Evolutionary conservation across 2,797 vertebrate species (phyloP).

Genomic region (Botia almorhae): DNA sequence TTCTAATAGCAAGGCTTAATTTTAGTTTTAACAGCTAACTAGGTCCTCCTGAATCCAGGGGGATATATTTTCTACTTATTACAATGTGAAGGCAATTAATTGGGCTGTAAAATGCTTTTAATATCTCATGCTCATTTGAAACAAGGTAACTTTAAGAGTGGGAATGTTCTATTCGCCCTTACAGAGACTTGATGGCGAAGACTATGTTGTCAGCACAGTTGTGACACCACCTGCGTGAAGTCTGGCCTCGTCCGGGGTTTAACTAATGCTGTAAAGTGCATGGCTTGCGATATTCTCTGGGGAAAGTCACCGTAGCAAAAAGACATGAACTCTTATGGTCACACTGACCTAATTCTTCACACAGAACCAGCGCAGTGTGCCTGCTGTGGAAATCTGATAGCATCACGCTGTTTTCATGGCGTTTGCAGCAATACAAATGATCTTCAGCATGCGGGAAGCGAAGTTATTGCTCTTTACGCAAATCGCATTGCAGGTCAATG

Average conservation of each 20-base stretch:
- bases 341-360: conserved; percentile 46
- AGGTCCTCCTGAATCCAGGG: conserved; percentile 45
- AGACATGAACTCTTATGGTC: conserved; percentile 45
- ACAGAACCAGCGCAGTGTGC: not conserved
- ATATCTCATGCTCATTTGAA: conserved; percentile 41
- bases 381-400: conserved; percentile 18
- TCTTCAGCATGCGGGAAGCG: not conserved
- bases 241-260: conserved; percentile 45
- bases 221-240: conserved; percentile 39
- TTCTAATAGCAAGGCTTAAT: conserved; percentile 48
- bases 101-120: conserved; percentile 51
- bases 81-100: conserved; percentile 49
- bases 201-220: conserved; percentile 49
- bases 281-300: conserved; percentile 46
- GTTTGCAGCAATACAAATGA: not conserved
- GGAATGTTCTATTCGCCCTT: conserved; percentile 2
- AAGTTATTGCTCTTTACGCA: not conserved
- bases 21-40: conserved; percentile 52
- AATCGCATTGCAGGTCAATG: conserved; percentile 1
- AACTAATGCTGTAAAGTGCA: conserved; percentile 57
- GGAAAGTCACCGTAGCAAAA: conserved; percentile 49
- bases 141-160: conserved; percentile 31
- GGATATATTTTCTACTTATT: conserved; percentile 48
- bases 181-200: conserved; percentile 29
- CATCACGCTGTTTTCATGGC: conserved; percentile 8